A percentile compares a stretch with the other conserved stretches of the same genome.
Evolutionary conservation across 2,888 invertebrate species (phyloP).

Genomic region (Pyrrhosoma nymphula): DNA sequence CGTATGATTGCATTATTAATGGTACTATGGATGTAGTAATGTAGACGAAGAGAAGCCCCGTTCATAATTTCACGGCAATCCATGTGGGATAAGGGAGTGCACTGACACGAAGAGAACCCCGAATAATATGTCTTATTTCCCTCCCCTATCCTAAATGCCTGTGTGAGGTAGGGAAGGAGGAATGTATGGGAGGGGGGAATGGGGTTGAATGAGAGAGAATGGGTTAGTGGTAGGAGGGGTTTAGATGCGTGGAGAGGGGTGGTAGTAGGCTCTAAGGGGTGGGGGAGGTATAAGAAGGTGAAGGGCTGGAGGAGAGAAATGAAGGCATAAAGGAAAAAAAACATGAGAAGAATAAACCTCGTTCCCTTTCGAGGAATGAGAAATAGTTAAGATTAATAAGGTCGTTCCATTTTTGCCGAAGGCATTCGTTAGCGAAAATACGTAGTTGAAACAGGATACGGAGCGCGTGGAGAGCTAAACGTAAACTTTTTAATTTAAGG

Average conservation of each 20-base stretch:
- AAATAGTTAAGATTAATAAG: conserved; percentile 65
- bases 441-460: conserved; percentile 62
- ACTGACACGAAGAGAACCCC: not conserved
- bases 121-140: not conserved
- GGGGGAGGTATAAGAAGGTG: not conserved
- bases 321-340: not conserved
- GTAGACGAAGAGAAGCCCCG: not conserved
- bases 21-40: too few relatives aligned
- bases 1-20: not conserved
- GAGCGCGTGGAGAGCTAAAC: conserved; percentile 60
- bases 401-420: conserved; percentile 52
- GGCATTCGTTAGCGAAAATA: conserved; percentile 66
- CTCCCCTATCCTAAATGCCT: not conserved
- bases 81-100: not conserved
- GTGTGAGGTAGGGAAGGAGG: not conserved
- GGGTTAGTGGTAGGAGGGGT: not conserved
- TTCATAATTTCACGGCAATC: not conserved
- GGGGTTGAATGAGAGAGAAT: not conserved
- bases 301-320: not conserved
- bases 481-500: conserved; percentile 65
- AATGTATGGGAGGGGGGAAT: not conserved
- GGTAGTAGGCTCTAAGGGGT: not conserved
- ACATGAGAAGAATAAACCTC: not conserved
- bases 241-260: not conserved
- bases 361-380: conserved; percentile 49